These are phyloP conservation scores for Pantala flavescens DNA, from an alignment of 1,140 invertebrate genomes.

Conservation along the genomic window DNA sequence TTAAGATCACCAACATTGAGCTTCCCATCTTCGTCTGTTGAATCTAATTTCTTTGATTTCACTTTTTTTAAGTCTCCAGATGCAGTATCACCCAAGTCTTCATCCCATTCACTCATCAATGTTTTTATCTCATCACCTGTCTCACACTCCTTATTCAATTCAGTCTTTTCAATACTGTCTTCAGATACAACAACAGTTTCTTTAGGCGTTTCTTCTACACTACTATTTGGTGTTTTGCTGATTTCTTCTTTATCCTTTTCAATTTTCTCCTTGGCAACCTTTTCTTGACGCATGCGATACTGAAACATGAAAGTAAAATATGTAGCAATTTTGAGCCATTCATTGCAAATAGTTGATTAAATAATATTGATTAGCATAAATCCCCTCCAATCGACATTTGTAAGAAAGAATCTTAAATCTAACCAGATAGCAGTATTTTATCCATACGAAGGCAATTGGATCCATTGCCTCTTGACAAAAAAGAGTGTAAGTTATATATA, in stretches of 20 bases:
- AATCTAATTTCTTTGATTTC: constrained; percentile 21
- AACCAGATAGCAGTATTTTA: too few species aligned
- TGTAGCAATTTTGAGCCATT: too few species aligned
- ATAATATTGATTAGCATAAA: too few species aligned
- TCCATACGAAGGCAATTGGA: too few species aligned
- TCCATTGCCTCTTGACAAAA: too few species aligned
- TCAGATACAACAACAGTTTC: constrained; percentile 1
- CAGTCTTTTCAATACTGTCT: constrained; percentile 17
- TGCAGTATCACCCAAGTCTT: constrained; percentile 24
- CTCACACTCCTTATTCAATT: constrained; percentile 19
- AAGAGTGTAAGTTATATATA: too few species aligned
- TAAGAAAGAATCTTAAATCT: too few species aligned
- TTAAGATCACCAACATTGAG: constrained; percentile 10
- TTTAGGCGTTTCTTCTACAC: neutral
- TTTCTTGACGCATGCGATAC: neutral
- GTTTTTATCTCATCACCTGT: constrained; percentile 21
- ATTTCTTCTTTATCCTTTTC: neutral
- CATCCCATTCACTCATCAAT: constrained; percentile 24
- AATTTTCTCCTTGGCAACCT: neutral
- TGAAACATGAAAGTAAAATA: neutral
- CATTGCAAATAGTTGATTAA: too few species aligned
- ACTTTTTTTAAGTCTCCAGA: constrained; percentile 17
- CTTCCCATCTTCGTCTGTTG: neutral
- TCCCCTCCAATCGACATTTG: too few species aligned
- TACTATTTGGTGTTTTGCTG: neutral